Evolutionary conservation across 2,888 invertebrate species (phyloP).

Genomic region (Anticlea derivata): DNA sequence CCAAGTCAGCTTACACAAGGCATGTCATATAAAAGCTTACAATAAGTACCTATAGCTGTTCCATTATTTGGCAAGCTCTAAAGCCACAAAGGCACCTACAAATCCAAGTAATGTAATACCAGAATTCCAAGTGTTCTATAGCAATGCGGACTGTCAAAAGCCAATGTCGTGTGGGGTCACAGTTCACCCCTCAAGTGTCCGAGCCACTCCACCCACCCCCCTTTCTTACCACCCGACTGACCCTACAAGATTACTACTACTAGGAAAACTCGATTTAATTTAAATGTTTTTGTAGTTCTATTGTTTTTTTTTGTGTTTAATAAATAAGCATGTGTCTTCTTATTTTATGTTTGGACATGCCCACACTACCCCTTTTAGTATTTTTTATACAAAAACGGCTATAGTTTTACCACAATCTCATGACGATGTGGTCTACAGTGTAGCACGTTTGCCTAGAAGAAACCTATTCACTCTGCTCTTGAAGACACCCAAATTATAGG

Average conservation of each 20-base stretch:
- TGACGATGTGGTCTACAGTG: no score
- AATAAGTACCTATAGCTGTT: background rate
- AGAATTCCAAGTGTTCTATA: slow-evolving; percentile 50
- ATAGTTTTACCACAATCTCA: no score
- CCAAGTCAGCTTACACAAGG: no score
- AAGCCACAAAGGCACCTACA: slow-evolving; percentile 21
- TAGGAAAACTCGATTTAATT: slow-evolving; percentile 36
- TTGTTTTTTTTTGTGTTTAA: no score
- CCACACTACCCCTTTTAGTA: no score
- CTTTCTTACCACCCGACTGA: slow-evolving; percentile 57
- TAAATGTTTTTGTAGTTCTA: background rate
- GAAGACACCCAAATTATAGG: no score
- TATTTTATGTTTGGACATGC: no score
- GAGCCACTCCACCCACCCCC: slow-evolving; percentile 54
- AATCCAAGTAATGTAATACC: slow-evolving; percentile 36
- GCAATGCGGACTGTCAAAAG: slow-evolving; percentile 79
- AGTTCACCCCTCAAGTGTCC: slow-evolving; percentile 68
- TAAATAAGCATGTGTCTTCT: no score
- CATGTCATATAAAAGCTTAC: no score
- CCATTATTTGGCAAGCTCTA: slow-evolving; percentile 12
- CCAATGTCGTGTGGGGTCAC: slow-evolving; percentile 60
- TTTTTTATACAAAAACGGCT: no score
- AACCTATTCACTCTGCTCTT: no score
- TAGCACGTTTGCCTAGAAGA: no score
- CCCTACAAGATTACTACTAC: slow-evolving; percentile 53